phyloP scores from a whole-genome alignment of 2,113 vertebrate species.

The Amblyornis subalaris region DNA sequence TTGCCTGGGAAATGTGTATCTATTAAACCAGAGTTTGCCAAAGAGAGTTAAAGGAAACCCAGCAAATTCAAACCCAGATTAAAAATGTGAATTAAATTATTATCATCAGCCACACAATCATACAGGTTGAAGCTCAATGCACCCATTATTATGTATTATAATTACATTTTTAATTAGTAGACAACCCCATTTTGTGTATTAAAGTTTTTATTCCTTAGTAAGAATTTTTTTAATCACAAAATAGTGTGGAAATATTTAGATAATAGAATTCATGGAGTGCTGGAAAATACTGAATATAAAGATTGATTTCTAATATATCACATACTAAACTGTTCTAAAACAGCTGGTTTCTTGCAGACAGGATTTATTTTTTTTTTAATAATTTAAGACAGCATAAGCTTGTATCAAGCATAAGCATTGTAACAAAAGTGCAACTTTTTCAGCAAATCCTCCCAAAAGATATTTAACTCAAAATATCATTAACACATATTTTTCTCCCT shows the following conservation, averaged over 20 bases:
- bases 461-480: conserved; percentile 85
- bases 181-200: conserved; percentile 69
- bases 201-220: conserved; percentile 81
- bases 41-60: not conserved
- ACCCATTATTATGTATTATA: not conserved
- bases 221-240: conserved; percentile 78
- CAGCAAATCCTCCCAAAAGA: conserved; percentile 80
- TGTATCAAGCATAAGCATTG: conserved; percentile 84
- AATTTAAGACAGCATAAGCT: conserved; percentile 97
- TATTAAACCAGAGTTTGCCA: not conserved
- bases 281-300: conserved; percentile 79
- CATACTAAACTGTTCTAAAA: conserved; percentile 76
- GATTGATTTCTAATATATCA: conserved; percentile 72
- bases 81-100: not conserved
- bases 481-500: conserved; percentile 78
- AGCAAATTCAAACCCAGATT: not conserved
- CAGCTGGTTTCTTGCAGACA: conserved; percentile 79
- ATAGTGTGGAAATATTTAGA: conserved; percentile 78
- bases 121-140: not conserved
- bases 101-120: not conserved
- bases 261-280: conserved; percentile 74
- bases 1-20: not conserved
- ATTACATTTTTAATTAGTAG: conserved; percentile 60
- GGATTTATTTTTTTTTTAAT: conserved; percentile 87
- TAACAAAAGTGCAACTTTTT: conserved; percentile 93